Conservation (phyloP, 1,140 invertebrate species). For the Ceratina calcarata region DNA sequence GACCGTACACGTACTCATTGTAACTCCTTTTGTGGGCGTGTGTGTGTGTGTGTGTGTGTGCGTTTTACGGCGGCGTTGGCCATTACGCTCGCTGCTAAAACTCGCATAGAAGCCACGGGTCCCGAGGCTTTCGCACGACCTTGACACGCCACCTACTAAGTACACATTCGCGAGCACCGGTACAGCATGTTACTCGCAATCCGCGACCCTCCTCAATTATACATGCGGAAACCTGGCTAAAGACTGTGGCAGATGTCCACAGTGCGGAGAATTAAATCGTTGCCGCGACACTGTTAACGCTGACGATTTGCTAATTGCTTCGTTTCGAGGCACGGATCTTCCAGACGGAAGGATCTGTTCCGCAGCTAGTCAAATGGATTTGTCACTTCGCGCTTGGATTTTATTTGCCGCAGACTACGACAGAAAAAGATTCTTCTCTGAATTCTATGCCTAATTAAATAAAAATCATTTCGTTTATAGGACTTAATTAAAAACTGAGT, state of each 20-base stretch:
- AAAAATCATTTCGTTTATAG: too few species aligned
- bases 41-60: too few species aligned
- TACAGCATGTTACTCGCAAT: background rate
- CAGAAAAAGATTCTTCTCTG: too few species aligned
- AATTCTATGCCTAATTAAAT: too few species aligned
- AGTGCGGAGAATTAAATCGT: background rate
- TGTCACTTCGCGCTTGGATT: too few species aligned
- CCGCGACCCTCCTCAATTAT: background rate
- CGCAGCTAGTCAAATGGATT: too few species aligned
- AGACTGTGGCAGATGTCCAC: background rate
- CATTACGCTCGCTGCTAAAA: background rate
- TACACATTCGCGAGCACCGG: background rate
- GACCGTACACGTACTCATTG: too few species aligned
- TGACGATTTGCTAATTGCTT: slow-evolving; percentile 7
- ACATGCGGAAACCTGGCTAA: slow-evolving; percentile 4
- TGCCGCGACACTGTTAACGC: background rate
- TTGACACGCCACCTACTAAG: background rate
- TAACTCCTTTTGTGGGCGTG: too few species aligned
- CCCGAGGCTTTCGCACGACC: background rate
- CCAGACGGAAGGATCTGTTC: too few species aligned
- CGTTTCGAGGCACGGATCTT: background rate
- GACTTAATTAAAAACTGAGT: too few species aligned
- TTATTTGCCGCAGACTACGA: too few species aligned
- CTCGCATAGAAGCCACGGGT: background rate
- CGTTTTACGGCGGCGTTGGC: too few species aligned